These are phyloP conservation scores for Sandelia bainsii DNA, from an alignment of 2,797 vertebrate genomes.

Conservation along the genomic window DNA sequence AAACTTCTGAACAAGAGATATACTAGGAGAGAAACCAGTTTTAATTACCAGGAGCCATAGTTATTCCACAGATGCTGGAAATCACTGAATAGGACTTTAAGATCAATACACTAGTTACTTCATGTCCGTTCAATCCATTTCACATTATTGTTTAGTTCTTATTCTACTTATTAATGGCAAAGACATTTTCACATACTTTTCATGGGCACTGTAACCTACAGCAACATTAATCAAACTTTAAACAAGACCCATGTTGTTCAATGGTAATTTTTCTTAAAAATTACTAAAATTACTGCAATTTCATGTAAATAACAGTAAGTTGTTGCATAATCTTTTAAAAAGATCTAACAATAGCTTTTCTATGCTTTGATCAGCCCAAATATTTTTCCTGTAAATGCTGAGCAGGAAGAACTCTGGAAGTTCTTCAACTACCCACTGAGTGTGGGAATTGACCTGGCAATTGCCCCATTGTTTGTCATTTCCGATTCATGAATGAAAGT, in stretches of 20 bases:
- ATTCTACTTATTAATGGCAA: no score
- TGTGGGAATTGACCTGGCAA: constrained; percentile 61
- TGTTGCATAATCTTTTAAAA: constrained; percentile 15
- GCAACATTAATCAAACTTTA: not conserved
- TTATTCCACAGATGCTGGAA: no score
- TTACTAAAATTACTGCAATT: constrained; percentile 3
- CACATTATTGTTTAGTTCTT: no score
- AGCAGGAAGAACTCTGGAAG: constrained; percentile 38
- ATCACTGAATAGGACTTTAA: no score
- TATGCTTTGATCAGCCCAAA: constrained; percentile 51
- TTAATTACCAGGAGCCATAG: no score
- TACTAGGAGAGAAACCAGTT: no score
- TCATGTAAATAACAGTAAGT: constrained; percentile 14
- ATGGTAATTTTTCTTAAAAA: constrained; percentile 1
- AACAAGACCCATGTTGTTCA: constrained; percentile 12
- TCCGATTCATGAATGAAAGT: constrained; percentile 61
- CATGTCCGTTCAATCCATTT: no score
- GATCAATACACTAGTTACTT: no score
- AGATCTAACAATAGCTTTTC: constrained; percentile 10
- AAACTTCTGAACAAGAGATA: no score
- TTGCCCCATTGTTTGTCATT: constrained; percentile 59
- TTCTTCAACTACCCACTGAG: constrained; percentile 36
- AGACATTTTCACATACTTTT: no score
- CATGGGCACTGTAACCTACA: no score
- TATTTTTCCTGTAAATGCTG: constrained; percentile 40